A percentile compares a stretch with the other conserved stretches of the same genome.
Evolutionary conservation across 2,113 vertebrate genomes (phyloP).

Genomic region (Zapornia atra): DNA sequence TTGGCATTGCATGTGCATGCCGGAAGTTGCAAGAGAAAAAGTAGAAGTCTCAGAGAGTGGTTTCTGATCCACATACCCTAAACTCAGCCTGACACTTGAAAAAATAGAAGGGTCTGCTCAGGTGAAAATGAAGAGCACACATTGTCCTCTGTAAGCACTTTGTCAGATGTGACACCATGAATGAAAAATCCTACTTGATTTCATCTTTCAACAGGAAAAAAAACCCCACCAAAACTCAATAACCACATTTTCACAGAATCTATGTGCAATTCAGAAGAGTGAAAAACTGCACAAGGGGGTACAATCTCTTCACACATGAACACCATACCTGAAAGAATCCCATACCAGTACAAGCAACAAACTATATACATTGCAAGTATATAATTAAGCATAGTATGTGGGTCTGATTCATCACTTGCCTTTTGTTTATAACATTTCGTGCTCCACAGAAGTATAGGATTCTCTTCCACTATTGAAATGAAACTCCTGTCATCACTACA

Average conservation of each 20-base stretch:
- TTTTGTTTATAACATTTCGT: conserved; percentile 34
- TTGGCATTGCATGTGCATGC: not conserved
- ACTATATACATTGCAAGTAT: not conserved
- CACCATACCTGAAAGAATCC: not conserved
- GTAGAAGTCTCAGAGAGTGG: rapidly evolving
- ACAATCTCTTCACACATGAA: not conserved
- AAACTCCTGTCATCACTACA: not conserved
- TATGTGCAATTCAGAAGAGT: not conserved
- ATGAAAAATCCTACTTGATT: not conserved
- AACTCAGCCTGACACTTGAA: not conserved
- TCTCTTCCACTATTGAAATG: conserved; percentile 37
- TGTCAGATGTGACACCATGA: not conserved
- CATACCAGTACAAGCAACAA: not conserved
- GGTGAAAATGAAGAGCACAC: not conserved
- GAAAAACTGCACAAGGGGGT: not conserved
- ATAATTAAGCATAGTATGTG: not conserved
- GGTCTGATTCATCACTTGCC: not conserved
- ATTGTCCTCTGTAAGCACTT: not conserved
- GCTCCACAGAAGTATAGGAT: not conserved
- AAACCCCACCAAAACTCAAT: not conserved
- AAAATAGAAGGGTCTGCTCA: not conserved
- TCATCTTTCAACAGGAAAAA: not conserved
- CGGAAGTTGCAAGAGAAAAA: not conserved
- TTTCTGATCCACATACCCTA: not conserved
- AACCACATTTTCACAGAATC: not conserved